A percentile compares a stretch with the other conserved stretches of the same genome.
Conservation (phyloP, 2,113 vertebrate species). For the Gallinago jamesoni region DNA sequence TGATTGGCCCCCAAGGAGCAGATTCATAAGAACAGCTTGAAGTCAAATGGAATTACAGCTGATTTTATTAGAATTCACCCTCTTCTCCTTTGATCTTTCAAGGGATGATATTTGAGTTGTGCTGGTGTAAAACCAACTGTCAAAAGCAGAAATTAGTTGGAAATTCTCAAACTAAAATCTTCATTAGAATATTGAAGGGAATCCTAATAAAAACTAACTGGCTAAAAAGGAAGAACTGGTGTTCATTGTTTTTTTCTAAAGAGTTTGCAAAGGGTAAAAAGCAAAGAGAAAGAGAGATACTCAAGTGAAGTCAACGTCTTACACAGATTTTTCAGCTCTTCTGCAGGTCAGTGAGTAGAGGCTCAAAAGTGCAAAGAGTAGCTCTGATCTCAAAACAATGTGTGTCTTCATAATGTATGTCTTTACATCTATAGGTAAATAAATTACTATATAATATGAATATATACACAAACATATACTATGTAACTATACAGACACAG, state of each 20-base stretch:
- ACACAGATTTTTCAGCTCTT: not conserved
- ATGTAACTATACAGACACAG: not conserved
- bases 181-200: not conserved
- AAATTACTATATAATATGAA: not conserved
- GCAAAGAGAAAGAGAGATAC: not conserved
- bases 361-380: not conserved
- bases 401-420: not conserved
- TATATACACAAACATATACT: not conserved
- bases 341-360: not conserved
- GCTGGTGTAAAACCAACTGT: not conserved
- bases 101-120: not conserved
- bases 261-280: not conserved
- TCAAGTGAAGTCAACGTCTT: not conserved
- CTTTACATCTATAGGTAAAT: not conserved
- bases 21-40: conserved; percentile 4
- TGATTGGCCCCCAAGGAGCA: not conserved
- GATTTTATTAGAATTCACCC: not conserved
- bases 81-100: conserved; percentile 10
- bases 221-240: not conserved
- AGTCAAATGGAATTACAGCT: conserved; percentile 12
- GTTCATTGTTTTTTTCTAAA: not conserved
- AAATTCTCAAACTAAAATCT: not conserved
- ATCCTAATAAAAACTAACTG: not conserved
- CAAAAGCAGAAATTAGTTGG: not conserved
- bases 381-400: not conserved